Percentiles rank a stretch among this genome's conserved stretches.
Conservation (phyloP, 2,888 invertebrate species). For the Encarsia formosa region DNA sequence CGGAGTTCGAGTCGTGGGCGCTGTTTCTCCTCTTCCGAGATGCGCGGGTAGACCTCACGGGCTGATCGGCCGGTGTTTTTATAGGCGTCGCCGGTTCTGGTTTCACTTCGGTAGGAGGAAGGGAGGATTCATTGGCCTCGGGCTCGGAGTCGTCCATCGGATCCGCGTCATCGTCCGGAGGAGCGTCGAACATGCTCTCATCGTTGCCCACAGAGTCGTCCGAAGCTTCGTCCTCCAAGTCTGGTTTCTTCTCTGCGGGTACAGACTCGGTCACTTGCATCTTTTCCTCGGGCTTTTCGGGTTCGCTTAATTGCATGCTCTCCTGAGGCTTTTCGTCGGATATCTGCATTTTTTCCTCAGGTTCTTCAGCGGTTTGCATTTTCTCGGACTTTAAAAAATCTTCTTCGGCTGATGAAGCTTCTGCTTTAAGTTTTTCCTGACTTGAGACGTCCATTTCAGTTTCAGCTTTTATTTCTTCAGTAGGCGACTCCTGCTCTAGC, state of each 20-base stretch:
- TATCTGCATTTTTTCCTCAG: not conserved
- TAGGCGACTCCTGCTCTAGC: not conserved
- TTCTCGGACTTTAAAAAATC: no score
- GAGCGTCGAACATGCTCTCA: conserved; percentile 27
- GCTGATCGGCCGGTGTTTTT: not conserved
- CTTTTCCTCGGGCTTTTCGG: not conserved
- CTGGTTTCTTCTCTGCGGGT: no score
- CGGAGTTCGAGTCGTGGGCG: conserved; percentile 44
- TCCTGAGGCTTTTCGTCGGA: not conserved
- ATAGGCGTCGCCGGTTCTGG: no score
- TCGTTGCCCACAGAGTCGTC: conserved; percentile 26
- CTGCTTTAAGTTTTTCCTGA: not conserved
- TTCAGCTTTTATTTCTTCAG: not conserved
- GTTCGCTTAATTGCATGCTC: not conserved
- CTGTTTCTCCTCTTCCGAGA: conserved; percentile 44
- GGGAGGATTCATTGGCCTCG: conserved; percentile 1
- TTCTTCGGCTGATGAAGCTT: not conserved
- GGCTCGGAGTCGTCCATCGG: conserved; percentile 23
- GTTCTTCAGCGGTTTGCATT: no score
- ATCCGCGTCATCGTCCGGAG: conserved; percentile 24
- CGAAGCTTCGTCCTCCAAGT: conserved; percentile 15
- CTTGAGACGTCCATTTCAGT: not conserved
- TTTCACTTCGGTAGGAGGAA: not conserved
- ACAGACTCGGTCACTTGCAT: not conserved
- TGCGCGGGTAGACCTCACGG: conserved; percentile 9